These are phyloP conservation scores for Pyrocephalus nanus DNA, from an alignment of 2,797 vertebrate species.

Conservation along the genomic window DNA sequence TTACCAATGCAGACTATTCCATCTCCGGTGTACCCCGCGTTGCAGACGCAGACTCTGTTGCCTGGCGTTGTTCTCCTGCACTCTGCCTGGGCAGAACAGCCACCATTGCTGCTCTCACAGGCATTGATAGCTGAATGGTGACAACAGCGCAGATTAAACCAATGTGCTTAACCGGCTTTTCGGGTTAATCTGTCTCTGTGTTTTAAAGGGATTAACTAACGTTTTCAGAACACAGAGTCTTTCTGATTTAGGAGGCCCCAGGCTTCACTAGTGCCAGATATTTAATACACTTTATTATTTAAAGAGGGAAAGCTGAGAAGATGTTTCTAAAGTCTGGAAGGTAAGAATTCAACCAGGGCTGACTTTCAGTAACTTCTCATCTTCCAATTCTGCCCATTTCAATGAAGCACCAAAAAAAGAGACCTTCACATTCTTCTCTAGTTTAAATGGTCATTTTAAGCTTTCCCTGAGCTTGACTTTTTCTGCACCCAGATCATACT, in stretches of 20 bases:
- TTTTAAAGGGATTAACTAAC: neutral
- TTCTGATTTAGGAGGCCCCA: neutral
- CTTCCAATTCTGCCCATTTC: neutral
- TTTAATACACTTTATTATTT: neutral
- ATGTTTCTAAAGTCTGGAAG: neutral
- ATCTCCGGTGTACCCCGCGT: constrained; percentile 81
- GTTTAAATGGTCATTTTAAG: neutral
- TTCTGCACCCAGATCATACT: neutral
- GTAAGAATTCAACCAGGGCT: neutral
- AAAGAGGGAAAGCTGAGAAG: neutral
- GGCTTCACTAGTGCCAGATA: neutral
- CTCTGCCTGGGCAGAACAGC: constrained; percentile 82
- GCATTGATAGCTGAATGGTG: constrained; percentile 78
- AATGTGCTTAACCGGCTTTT: neutral
- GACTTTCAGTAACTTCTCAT: neutral
- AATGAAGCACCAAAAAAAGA: neutral
- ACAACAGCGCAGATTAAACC: neutral
- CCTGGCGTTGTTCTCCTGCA: constrained; percentile 88
- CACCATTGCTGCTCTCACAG: constrained; percentile 82
- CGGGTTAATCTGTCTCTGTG: neutral
- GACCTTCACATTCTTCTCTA: rapidly evolving
- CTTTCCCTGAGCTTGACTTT: neutral
- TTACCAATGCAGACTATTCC: constrained; percentile 88
- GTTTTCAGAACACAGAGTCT: neutral
- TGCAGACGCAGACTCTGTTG: constrained; percentile 81